Evolutionary conservation across 1,140 invertebrate genomes (phyloP).

Genomic region (Euura lappo): DNA sequence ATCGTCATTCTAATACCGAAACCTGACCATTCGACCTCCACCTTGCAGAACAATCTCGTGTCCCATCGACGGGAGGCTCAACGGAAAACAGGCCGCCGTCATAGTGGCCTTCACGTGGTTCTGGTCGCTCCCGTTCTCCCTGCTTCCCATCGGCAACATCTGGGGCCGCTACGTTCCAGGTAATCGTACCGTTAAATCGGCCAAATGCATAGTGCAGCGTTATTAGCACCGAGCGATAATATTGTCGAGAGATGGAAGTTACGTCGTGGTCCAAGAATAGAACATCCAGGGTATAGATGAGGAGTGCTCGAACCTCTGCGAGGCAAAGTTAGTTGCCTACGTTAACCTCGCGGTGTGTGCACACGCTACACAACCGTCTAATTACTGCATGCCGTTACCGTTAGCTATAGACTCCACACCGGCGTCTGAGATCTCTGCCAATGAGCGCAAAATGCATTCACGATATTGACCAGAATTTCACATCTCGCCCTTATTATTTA

Average conservation of each 20-base stretch:
- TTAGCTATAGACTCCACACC: background rate
- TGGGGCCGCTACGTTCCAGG: constrained; percentile 76
- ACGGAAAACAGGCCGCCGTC: constrained; percentile 67
- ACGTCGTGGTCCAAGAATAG: background rate
- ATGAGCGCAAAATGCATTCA: no score
- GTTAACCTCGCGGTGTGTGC: background rate
- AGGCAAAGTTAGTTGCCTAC: background rate
- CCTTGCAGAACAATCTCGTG: constrained; percentile 71
- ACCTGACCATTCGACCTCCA: constrained; percentile 14
- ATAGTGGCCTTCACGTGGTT: constrained; percentile 73
- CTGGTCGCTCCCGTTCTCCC: constrained; percentile 73
- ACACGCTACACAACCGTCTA: constrained; percentile 4
- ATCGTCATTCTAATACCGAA: background rate
- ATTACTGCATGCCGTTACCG: background rate
- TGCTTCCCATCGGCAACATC: constrained; percentile 69
- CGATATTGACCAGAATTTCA: no score
- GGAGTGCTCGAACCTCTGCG: no score
- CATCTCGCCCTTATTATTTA: constrained; percentile 20
- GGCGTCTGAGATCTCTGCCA: no score
- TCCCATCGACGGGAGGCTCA: constrained; percentile 75
- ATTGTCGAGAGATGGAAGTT: no score
- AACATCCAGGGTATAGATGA: background rate
- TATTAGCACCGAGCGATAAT: no score
- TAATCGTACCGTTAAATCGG: constrained; percentile 37
- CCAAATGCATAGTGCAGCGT: no score